Conservation (phyloP, 2,888 invertebrate species). For the Ganaspis brasiliensis region DNA sequence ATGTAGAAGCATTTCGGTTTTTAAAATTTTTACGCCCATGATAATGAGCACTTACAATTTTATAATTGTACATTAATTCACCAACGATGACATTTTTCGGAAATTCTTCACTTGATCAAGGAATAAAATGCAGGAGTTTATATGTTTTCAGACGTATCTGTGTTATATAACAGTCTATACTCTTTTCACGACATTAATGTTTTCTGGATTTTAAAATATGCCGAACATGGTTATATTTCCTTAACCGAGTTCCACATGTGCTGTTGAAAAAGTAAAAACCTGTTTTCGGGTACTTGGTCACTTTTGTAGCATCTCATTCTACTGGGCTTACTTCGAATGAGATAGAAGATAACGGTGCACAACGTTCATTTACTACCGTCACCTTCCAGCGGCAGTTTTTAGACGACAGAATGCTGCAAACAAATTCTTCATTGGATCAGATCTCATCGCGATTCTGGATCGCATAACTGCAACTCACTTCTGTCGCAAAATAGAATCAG, state of each 20-base stretch:
- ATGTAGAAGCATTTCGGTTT: neutral
- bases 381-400: slow-evolving; percentile 25
- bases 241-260: slow-evolving; percentile 18
- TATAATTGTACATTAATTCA: no score
- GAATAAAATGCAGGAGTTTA: no score
- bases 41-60: no score
- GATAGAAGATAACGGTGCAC: slow-evolving; percentile 48
- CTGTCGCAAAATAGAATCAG: slow-evolving; percentile 27
- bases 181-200: neutral
- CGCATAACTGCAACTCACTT: slow-evolving; percentile 37
- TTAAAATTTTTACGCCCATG: no score
- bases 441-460: slow-evolving; percentile 45
- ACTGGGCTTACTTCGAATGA: slow-evolving; percentile 40
- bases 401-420: slow-evolving; percentile 52
- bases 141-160: neutral
- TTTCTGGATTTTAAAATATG: slow-evolving; percentile 27
- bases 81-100: no score
- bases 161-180: neutral
- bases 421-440: slow-evolving; percentile 41
- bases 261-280: slow-evolving; percentile 18
- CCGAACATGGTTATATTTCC: slow-evolving; percentile 4
- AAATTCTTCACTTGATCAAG: no score
- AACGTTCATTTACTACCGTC: slow-evolving; percentile 38
- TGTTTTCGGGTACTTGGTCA: slow-evolving; percentile 31
- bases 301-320: slow-evolving; percentile 30